Conservation (phyloP, 2,113 vertebrate genomes). For the Spheniscus mendiculus region DNA sequence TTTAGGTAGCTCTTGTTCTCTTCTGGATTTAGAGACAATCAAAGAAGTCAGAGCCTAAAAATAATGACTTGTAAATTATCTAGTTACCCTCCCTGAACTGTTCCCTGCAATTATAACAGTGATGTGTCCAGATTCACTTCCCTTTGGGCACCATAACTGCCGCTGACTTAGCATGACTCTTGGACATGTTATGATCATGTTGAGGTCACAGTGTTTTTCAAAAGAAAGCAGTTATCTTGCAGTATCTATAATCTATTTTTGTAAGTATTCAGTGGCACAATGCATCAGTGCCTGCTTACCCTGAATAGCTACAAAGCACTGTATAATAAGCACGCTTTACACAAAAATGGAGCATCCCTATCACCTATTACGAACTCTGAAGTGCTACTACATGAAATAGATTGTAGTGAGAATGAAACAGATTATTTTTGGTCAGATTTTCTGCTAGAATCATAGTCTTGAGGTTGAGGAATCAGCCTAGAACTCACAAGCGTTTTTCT, state of each 20-base stretch:
- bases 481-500: neutral
- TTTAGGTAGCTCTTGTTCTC: neutral
- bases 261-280: neutral
- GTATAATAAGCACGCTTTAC: neutral
- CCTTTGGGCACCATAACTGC: neutral
- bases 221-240: conserved; percentile 5
- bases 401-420: neutral
- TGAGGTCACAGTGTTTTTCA: neutral
- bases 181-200: neutral
- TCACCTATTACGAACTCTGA: neutral
- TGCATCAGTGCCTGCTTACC: neutral
- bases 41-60: neutral
- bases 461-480: neutral
- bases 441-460: neutral
- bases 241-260: neutral
- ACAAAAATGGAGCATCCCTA: neutral
- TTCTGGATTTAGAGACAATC: neutral
- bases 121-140: neutral
- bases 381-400: neutral
- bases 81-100: neutral
- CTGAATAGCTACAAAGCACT: neutral
- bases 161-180: neutral
- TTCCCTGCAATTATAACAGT: neutral
- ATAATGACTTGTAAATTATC: neutral
- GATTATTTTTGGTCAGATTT: neutral